These are phyloP conservation scores for Cerceris ruficornis DNA, from an alignment of 2,888 invertebrate species.

Conservation along the genomic window DNA sequence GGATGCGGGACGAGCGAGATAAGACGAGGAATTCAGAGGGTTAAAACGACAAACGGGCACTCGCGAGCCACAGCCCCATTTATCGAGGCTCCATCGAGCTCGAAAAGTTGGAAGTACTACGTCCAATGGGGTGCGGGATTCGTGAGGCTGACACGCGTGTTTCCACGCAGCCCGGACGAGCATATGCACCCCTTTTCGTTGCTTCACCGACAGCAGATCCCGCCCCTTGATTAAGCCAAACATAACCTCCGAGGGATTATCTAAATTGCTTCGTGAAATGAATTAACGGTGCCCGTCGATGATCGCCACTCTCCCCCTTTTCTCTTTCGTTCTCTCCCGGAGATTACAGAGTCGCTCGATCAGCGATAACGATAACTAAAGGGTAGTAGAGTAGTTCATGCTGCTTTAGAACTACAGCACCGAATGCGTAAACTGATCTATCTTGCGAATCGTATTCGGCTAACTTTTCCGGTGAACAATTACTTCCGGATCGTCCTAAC, in stretches of 20 bases:
- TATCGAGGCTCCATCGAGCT: slow-evolving; percentile 33
- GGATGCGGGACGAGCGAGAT: slow-evolving; percentile 68
- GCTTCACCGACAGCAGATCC: slow-evolving; percentile 70
- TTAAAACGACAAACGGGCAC: slow-evolving; percentile 30
- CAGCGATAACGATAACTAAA: slow-evolving; percentile 61
- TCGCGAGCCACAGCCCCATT: slow-evolving; percentile 10
- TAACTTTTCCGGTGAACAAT: too few species aligned
- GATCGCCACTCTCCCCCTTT: slow-evolving; percentile 55
- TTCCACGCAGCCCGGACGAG: slow-evolving; percentile 45
- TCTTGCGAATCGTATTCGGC: too few species aligned
- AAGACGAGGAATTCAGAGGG: slow-evolving; percentile 61
- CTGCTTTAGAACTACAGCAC: neutral
- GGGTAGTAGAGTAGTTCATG: slow-evolving; percentile 35
- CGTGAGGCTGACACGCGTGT: slow-evolving; percentile 51
- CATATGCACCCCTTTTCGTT: slow-evolving; percentile 73
- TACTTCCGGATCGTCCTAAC: too few species aligned
- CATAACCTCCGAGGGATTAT: slow-evolving; percentile 77
- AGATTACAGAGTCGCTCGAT: slow-evolving; percentile 54
- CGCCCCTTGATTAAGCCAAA: slow-evolving; percentile 76
- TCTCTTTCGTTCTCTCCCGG: slow-evolving; percentile 40
- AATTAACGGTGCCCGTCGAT: slow-evolving; percentile 77
- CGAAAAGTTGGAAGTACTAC: slow-evolving; percentile 55
- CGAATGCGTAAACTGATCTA: too few species aligned
- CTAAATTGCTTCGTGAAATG: slow-evolving; percentile 79
- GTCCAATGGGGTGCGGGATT: slow-evolving; percentile 2